Conservation (phyloP, 2,888 invertebrate species). For the Pterostichus madidus region DNA sequence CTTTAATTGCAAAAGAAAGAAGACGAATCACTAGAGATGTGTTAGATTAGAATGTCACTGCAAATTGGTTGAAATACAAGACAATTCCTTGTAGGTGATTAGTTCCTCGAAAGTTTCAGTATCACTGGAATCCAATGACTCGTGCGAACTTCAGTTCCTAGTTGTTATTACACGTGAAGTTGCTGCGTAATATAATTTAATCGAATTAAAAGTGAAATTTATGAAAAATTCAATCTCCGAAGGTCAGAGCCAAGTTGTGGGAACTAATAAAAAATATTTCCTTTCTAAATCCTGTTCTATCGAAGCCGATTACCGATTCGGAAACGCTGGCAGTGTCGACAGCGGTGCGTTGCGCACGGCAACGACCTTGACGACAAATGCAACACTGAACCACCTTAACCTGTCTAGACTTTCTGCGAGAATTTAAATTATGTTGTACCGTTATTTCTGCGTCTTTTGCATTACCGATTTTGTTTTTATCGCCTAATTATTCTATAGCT, state of each 20-base stretch:
- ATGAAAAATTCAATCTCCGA: slow-evolving; percentile 54
- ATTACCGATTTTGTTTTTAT: slow-evolving; percentile 42
- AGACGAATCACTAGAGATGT: slow-evolving; percentile 44
- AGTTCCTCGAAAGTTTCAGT: slow-evolving; percentile 39
- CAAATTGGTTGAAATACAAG: slow-evolving; percentile 32
- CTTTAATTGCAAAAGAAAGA: slow-evolving; percentile 45
- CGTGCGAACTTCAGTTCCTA: slow-evolving; percentile 53
- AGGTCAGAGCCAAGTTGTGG: slow-evolving; percentile 48
- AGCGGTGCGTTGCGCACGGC: not conserved
- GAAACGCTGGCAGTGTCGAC: slow-evolving; percentile 11
- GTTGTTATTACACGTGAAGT: slow-evolving; percentile 51
- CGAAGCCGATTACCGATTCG: slow-evolving; percentile 11
- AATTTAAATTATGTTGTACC: slow-evolving; percentile 47
- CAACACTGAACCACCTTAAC: slow-evolving; percentile 50
- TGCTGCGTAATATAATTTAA: slow-evolving; percentile 60
- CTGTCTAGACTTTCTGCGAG: slow-evolving; percentile 43
- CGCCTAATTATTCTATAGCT: slow-evolving; percentile 21
- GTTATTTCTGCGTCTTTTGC: slow-evolving; percentile 31
- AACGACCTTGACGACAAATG: slow-evolving; percentile 60
- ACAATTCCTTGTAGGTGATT: not conserved
- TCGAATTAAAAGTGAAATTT: slow-evolving; percentile 66
- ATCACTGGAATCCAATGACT: slow-evolving; percentile 39
- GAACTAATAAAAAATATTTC: slow-evolving; percentile 57
- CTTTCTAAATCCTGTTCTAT: slow-evolving; percentile 45
- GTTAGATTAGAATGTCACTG: slow-evolving; percentile 20